Base-by-base conservation (phyloP, 1,140 invertebrate genomes). In the Trichogramma pretiosum region DNA sequence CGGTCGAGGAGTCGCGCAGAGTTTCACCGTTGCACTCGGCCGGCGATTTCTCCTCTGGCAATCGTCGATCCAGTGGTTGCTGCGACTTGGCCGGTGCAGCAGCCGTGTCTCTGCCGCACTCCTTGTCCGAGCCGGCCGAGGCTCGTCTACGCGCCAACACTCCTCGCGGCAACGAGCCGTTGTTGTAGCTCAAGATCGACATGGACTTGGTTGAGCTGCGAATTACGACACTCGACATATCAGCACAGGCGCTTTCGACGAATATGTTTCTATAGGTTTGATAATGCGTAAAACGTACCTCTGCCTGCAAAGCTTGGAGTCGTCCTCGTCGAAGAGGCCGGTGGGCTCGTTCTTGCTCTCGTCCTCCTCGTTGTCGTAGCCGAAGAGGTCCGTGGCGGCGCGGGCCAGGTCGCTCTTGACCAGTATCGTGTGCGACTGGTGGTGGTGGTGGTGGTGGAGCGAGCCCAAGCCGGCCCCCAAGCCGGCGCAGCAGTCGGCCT, bases 301-400 rank as follows among this genome's bases (percentile, higher is more conserved):
- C 14, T 59, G 42, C n/a, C 38, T 28, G 35, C 53, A 50, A 46
- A 59, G 59, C 51, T 63, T 62, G 50, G 46, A 54, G 40, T 68
- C 65, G 22, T 67, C 65, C 18, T 68, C 68, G 46, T 68, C 65
- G 44, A 68, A 68, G 1, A 68, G 61, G 55, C 65, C 64, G 36
- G 66, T 68, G 1, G 65, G 65, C 41, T 68, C 64, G 19, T 62
- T 61, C 49, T 37, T 34, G 62, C 61, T 5, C 32, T 55, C 9
- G 33, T 5, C 0, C 9, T 63, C 60, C 9, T 56, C 54, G 8
- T n/a, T 36, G 2, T 49, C 57, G 16, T 68, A 67, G 1, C 64
- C 64, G 37, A 70, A 70, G 3, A 70, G 56, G 34, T 70, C 67
- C 2, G 67, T 70, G 0, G 67, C 66, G 3, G 67, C 67, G 7